Conservation (phyloP, 2,797 vertebrate species). For the Manis pentadactyla region DNA sequence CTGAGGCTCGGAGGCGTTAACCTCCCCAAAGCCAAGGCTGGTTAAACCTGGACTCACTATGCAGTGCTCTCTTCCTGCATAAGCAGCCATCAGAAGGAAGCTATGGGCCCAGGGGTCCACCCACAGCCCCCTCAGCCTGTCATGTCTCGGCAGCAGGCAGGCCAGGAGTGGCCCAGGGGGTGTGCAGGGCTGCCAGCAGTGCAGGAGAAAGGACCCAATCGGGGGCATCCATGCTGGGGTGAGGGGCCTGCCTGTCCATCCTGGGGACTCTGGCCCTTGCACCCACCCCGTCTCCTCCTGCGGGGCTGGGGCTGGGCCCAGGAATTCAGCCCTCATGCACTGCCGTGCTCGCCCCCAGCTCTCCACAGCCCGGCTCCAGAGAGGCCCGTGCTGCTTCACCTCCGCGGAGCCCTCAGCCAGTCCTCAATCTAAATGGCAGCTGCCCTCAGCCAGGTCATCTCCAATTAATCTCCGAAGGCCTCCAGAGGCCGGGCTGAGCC, state of each 20-base stretch:
- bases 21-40: background rate
- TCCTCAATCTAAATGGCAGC: constrained; percentile 72
- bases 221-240: accelerated
- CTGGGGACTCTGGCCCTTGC: background rate
- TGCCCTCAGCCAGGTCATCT: constrained; percentile 69
- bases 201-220: background rate
- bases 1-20: background rate
- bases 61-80: background rate
- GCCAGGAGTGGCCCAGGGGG: background rate
- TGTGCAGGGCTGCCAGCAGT: background rate
- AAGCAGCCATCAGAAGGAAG: background rate
- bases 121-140: background rate
- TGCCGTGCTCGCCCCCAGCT: background rate
- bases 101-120: background rate
- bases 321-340: background rate
- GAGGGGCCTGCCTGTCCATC: accelerated
- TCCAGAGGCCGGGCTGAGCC: background rate
- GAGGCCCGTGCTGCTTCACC: background rate
- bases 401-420: background rate
- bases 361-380: accelerated
- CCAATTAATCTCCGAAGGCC: constrained; percentile 18
- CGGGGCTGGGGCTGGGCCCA: background rate
- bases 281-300: background rate
- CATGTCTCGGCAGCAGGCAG: background rate
- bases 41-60: background rate